Base-by-base conservation (phyloP, 2,113 vertebrate species). In the Xyliphius kryptos region DNA sequence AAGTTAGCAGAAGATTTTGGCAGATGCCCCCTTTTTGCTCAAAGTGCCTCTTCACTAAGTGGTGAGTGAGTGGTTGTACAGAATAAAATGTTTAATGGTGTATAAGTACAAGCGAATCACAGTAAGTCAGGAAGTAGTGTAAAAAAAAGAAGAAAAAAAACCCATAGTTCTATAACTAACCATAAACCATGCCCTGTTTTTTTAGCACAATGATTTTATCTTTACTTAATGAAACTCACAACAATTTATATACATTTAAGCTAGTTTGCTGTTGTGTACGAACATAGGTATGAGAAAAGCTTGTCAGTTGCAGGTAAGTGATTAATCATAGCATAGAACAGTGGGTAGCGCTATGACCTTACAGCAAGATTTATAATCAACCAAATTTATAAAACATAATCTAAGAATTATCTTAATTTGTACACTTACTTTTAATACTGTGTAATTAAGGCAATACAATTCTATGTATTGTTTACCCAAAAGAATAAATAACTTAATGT, bases 1-100 rank as follows among this genome's bases (percentile, higher is more conserved):
- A 55, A 66, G 37, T 26, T 21, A 63, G 50, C 22, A 32, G 63
- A 32, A 62, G 43, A 72, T 59, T 68, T 68, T 68, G 51, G 52
- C 51, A 62, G 51, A 59, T 67, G 55, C 56, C 14, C 13, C 61
- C 52, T 61, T 61, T 55, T 60, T 61, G 65, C 41, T 41, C 19
- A 55, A 64, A 69, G 47, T 64, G 44, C 46, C 53, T 61, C 41
- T 62, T 15, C 32, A 51, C 41, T 61, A 55, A 71, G 56, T 8
- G 56, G 46, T 32, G n/a, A 55, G 56, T 49, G 62, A 65, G 46
- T 66, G 46, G 14, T 26, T 57, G 17, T 56, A 10, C 43, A 38
- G 9, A 16, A 48, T 40, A 56, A 59, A 11, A 20, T 51, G n/a
- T 66, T 66, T 38, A 36, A 14, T 50, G 37, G 54, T 41, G 44